Evolutionary conservation across 2,888 invertebrate genomes (phyloP), one percentile per base, ranked within the genome.

Genomic region (Serripes groenlandicus): DNA sequence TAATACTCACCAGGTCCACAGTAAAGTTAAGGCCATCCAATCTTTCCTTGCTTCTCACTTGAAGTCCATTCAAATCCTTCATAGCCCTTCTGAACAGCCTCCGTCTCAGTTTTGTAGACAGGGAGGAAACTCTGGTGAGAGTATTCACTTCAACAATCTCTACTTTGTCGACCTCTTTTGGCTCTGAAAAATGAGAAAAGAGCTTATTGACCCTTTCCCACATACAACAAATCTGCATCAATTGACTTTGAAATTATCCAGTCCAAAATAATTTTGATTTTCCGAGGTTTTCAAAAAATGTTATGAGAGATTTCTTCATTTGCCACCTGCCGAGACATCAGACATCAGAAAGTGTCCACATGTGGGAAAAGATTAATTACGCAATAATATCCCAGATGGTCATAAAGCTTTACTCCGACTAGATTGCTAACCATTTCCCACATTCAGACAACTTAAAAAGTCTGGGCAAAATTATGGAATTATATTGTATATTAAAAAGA

Each of bases 1-100:
- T n/a, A n/a, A n/a, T n/a, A 81, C 91, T 83, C 85, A 93, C 93
- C 90, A 93, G 78, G 75, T 92, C 90, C 52, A 93, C 91, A 73
- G 92, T 92, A 77, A 91, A 90, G 80, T 90, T 88, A 2, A 93
- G 90, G 54, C 89, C 90, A n/a, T 90, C 88, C 21, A 93, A 66
- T 34, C 90, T 89, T 68, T 93, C 93, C 79, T 88, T 83, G 70
- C 91, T 92, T 21, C 91, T 84, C 21, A 87, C 69, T 80, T 92
- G 91, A 9, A 92, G 88, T 26, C 84, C 88, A 35, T 80, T 89
- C 68, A 93, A 79, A 23, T 93, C 91, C 34, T 79, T 88, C 90
- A 93, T 88, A 18, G 93, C 92, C 23, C 90, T 85, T 32, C 87
- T 88, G 87, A 91, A 92, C 91, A 93, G 91, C 32, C 93, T 87